These are phyloP conservation scores for Leptopilina clavipes DNA, from an alignment of 1,140 invertebrate genomes.

Conservation along the genomic window DNA sequence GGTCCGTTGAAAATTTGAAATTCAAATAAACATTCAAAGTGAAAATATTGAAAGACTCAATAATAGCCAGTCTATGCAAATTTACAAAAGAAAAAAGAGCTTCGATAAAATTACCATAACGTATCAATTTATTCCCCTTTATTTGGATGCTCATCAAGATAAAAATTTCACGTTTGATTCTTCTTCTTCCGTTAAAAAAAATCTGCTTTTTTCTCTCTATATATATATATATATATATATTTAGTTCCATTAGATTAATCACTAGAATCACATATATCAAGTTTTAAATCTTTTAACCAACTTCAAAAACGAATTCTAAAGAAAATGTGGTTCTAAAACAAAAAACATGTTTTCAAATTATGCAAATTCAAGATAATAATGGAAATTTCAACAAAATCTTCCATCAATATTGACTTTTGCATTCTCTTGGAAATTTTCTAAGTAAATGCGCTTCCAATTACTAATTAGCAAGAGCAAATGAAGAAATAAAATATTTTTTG, in stretches of 20 bases:
- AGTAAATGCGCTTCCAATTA: too few species aligned
- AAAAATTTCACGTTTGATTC: not conserved
- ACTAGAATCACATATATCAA: not conserved
- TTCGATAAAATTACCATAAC: slow-evolving; percentile 16
- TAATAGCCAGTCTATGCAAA: not conserved
- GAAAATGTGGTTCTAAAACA: too few species aligned
- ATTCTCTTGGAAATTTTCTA: too few species aligned
- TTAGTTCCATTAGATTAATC: not conserved
- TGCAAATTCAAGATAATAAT: too few species aligned
- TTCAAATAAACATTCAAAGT: not conserved
- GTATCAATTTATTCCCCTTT: slow-evolving; percentile 6
- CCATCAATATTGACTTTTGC: too few species aligned
- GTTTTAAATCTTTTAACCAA: too few species aligned
- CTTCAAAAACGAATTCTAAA: too few species aligned
- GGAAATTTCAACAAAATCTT: too few species aligned
- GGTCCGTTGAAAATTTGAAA: slow-evolving; percentile 6
- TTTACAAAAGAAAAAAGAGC: not conserved
- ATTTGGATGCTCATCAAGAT: slow-evolving; percentile 9
- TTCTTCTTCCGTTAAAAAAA: not conserved
- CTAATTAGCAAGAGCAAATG: too few species aligned
- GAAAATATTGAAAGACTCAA: slow-evolving; percentile 10
- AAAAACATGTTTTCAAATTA: too few species aligned
- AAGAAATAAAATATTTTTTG: too few species aligned
- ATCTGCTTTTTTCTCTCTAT: not conserved
- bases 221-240: too few species aligned